Evolutionary conservation across 2,113 vertebrate species (phyloP).

Genomic region (Podarcis cretensis): DNA sequence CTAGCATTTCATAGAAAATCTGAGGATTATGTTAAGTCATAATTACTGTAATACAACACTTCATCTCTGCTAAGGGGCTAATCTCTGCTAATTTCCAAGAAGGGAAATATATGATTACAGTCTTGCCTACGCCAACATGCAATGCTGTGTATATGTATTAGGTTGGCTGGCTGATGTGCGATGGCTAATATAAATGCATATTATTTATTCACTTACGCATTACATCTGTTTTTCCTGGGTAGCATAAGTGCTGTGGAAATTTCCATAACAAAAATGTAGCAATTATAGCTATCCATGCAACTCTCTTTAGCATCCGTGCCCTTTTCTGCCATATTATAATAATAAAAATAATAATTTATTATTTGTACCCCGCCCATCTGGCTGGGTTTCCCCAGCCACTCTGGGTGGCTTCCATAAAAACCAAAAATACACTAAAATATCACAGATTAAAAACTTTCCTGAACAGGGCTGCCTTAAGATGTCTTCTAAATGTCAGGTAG

Average conservation of each 20-base stretch:
- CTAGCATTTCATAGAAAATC: neutral
- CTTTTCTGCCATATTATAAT: neutral
- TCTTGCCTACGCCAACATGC: neutral
- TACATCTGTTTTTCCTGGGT: neutral
- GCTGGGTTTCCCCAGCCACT: too few relatives aligned
- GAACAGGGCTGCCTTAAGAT: too few relatives aligned
- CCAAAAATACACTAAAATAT: too few relatives aligned
- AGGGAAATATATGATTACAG: neutral
- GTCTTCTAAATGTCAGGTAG: too few relatives aligned
- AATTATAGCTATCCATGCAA: neutral
- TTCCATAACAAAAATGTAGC: neutral
- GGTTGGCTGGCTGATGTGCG: neutral
- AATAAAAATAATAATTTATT: too few relatives aligned
- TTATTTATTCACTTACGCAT: neutral
- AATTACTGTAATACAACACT: conserved; percentile 4
- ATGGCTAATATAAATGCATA: neutral
- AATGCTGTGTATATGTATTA: neutral
- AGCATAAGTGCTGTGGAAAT: neutral
- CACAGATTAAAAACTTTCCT: too few relatives aligned
- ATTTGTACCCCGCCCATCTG: too few relatives aligned
- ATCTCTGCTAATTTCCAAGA: conserved; percentile 7
- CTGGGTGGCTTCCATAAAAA: too few relatives aligned
- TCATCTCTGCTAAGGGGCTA: neutral
- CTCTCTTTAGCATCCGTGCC: neutral
- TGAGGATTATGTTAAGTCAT: conserved; percentile 10